These are phyloP conservation scores for Solen grandis DNA, from an alignment of 1,140 invertebrate genomes.

Conservation along the genomic window DNA sequence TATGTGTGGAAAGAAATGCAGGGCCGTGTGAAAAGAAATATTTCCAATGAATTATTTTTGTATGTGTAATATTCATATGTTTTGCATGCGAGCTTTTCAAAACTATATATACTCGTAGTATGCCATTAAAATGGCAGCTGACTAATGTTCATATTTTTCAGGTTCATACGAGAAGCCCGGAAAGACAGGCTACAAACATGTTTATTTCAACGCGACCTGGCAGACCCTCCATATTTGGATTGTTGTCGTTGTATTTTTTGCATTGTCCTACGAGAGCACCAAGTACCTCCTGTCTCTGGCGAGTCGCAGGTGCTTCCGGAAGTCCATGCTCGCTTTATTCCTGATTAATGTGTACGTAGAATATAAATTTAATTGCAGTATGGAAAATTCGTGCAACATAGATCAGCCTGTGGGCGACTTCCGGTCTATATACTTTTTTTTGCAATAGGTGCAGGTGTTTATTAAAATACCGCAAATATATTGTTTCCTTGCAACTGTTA, in stretches of 20 bases:
- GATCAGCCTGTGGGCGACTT: neutral
- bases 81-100: too few relatives aligned
- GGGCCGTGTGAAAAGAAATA: too few relatives aligned
- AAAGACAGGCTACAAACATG: constrained; percentile 86
- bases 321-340: constrained; percentile 88
- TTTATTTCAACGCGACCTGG: constrained; percentile 91
- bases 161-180: constrained; percentile 87
- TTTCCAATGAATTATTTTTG: too few relatives aligned
- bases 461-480: neutral
- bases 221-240: constrained; percentile 90
- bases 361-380: neutral
- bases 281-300: constrained; percentile 85
- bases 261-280: constrained; percentile 87
- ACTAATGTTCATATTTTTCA: constrained; percentile 82
- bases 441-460: neutral
- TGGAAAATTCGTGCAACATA: neutral
- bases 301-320: constrained; percentile 83
- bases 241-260: constrained; percentile 85
- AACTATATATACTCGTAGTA: too few relatives aligned
- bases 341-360: constrained; percentile 83
- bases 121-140: too few relatives aligned
- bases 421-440: neutral
- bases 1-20: too few relatives aligned
- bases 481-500: neutral
- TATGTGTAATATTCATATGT: too few relatives aligned